phyloP scores from a whole-genome alignment of 37 sponge, comb jelly and placozoan species.

The Bolinopsis microptera region DNA sequence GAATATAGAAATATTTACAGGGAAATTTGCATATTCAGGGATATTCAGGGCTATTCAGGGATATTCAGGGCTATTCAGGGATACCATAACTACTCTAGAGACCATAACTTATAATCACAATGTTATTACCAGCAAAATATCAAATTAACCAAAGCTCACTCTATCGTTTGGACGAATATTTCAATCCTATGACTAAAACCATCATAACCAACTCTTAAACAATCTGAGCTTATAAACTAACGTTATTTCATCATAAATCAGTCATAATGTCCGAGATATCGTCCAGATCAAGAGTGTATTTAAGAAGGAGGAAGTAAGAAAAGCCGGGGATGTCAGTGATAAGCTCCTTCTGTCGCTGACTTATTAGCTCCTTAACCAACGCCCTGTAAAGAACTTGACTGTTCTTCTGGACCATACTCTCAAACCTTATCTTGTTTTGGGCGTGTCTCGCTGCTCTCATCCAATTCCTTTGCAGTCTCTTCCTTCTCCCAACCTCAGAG shows the following conservation, averaged over 20 bases:
- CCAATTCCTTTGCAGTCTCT: background rate
- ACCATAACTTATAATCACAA: no score
- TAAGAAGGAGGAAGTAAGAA: slow-evolving; percentile 43
- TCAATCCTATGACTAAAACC: no score
- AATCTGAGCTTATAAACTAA: no score
- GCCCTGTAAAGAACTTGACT: slow-evolving; percentile 7
- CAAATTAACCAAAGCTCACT: no score
- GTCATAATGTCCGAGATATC: slow-evolving; percentile 28
- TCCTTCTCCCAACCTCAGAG: background rate
- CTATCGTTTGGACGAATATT: no score
- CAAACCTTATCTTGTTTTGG: background rate
- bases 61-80: no score
- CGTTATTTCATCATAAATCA: background rate
- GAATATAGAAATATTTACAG: no score
- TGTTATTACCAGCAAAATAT: no score
- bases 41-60: no score
- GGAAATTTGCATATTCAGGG: no score
- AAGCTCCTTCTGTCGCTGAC: background rate
- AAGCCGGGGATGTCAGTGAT: slow-evolving; percentile 44
- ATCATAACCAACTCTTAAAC: no score
- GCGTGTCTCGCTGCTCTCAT: background rate
- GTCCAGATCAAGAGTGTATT: slow-evolving; percentile 29
- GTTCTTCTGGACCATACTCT: slow-evolving; percentile 43
- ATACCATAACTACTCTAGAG: no score
- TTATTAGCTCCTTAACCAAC: slow-evolving; percentile 10